These are phyloP conservation scores for Pseudochirops corinnae DNA, from an alignment of 2,797 vertebrate species.

Conservation along the genomic window DNA sequence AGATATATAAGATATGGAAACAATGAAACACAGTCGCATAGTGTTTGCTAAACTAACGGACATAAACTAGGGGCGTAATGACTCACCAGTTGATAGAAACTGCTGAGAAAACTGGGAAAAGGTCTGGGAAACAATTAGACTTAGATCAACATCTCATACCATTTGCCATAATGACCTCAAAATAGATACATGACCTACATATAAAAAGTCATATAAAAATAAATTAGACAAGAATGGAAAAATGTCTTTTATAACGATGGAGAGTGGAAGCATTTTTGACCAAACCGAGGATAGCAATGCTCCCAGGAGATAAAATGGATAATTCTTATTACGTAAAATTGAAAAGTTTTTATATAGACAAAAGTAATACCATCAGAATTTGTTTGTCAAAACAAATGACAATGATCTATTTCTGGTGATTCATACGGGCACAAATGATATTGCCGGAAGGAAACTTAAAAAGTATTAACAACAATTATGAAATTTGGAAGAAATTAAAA, in stretches of 20 bases:
- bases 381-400: neutral
- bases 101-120: neutral
- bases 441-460: neutral
- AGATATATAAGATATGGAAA: neutral
- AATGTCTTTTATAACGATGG: neutral
- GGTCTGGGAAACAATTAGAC: neutral
- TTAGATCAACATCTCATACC: neutral
- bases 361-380: neutral
- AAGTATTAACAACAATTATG: neutral
- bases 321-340: neutral
- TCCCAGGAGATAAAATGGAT: neutral
- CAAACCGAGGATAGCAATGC: neutral
- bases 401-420: neutral
- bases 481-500: neutral
- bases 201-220: neutral
- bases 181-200: neutral
- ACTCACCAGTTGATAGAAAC: neutral
- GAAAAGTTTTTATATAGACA: neutral
- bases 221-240: neutral
- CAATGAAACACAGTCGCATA: neutral
- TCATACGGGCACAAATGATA: neutral
- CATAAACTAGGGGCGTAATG: neutral
- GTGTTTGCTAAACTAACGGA: neutral
- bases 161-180: neutral
- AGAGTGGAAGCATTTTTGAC: neutral